These are phyloP conservation scores for Thripadectes ignobilis DNA, from an alignment of 2,797 vertebrate genomes.

Conservation along the genomic window DNA sequence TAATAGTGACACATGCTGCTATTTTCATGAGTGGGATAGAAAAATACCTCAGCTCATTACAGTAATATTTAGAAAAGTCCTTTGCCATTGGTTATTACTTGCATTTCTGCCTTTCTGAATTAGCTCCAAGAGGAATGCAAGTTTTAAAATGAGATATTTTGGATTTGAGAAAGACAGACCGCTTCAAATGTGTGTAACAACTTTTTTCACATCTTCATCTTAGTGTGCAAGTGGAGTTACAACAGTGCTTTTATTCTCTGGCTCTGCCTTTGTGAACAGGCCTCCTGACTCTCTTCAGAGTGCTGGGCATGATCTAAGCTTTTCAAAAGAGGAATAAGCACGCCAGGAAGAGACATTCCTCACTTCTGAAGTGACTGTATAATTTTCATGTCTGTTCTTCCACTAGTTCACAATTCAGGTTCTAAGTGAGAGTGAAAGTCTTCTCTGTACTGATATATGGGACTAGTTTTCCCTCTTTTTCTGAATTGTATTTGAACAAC, in stretches of 20 bases:
- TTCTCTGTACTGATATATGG: neutral
- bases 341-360: neutral
- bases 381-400: neutral
- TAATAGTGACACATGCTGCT: neutral
- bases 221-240: neutral
- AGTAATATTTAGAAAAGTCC: neutral
- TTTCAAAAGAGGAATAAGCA: neutral
- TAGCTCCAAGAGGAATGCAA: neutral
- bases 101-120: neutral
- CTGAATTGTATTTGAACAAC: neutral
- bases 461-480: neutral
- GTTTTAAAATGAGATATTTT: neutral
- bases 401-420: neutral
- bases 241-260: neutral
- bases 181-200: neutral
- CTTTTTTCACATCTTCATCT: neutral
- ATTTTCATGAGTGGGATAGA: neutral
- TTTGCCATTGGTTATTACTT: neutral
- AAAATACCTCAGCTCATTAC: neutral
- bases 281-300: neutral
- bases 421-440: neutral
- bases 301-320: neutral
- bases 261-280: neutral
- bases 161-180: neutral
- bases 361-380: neutral